A percentile compares a stretch with the other conserved stretches of the same genome.
These are phyloP conservation scores for Drosophila obscura DNA, from an alignment of 1,140 invertebrate genomes.

Conservation along the genomic window DNA sequence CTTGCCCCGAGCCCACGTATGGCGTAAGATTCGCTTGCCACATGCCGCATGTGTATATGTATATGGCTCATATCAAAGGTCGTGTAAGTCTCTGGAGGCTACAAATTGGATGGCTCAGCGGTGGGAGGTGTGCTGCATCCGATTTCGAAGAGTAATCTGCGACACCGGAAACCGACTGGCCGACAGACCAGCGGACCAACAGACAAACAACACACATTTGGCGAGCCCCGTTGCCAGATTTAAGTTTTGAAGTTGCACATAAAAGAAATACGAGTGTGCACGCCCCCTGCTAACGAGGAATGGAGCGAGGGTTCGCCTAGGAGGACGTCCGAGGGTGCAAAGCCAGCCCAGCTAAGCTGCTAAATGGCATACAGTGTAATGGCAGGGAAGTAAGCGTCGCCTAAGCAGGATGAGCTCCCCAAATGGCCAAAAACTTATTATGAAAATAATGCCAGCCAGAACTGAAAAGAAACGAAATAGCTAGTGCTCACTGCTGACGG, in stretches of 20 bases:
- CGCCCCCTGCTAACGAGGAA: slow-evolving; percentile 51
- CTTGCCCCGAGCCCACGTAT: slow-evolving; percentile 9
- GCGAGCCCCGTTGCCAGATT: slow-evolving; percentile 57
- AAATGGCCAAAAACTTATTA: slow-evolving; percentile 80
- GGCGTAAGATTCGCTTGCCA: slow-evolving; percentile 32
- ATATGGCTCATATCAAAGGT: slow-evolving; percentile 72
- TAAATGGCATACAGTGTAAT: slow-evolving; percentile 73
- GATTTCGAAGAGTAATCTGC: slow-evolving; percentile 55
- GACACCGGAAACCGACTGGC: slow-evolving; percentile 66
- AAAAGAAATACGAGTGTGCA: slow-evolving; percentile 69
- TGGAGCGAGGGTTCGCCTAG: slow-evolving; percentile 1
- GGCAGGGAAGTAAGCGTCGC: slow-evolving; percentile 68
- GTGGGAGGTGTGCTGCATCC: slow-evolving; percentile 16
- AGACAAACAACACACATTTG: slow-evolving; percentile 43
- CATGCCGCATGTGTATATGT: slow-evolving; percentile 44
- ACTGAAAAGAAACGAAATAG: slow-evolving; percentile 39
- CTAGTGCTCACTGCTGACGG: slow-evolving; percentile 16
- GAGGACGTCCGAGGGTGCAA: slow-evolving; percentile 29
- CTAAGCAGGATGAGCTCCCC: slow-evolving; percentile 76
- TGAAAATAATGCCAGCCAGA: slow-evolving; percentile 68
- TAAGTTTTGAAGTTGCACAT: slow-evolving; percentile 77
- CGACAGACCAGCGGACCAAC: slow-evolving; percentile 44
- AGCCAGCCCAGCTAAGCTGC: slow-evolving; percentile 69
- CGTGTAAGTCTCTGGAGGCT: slow-evolving; percentile 61
- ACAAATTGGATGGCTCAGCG: slow-evolving; percentile 40